Base-by-base conservation (phyloP, 2,888 invertebrate species). In the Hydropsyche betteni region DNA sequence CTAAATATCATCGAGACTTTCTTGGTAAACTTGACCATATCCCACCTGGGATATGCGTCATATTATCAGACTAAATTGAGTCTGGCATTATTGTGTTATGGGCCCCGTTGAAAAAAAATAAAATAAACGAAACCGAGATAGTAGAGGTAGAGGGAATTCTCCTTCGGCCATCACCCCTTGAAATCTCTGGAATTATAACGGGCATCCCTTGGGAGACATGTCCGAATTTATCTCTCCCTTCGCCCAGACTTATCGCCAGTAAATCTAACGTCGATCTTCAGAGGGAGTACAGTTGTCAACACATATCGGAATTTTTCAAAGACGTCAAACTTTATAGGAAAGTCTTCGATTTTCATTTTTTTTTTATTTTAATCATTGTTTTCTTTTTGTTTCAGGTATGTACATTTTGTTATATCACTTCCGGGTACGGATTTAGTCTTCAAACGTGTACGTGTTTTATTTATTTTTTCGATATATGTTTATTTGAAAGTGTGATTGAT, bases 141-240 rank as follows among this genome's bases (percentile, higher is more conserved):
- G 44, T 6, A 64, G 64, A 64, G 36, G 64, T 64, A 36, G 34
- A 64, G 64, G 36, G 64, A 64, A n/a, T 24, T 14, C 16, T 33
- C 64, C 64, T 64, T 10, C 36, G 33, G 12, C 36, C 34, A 24
- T 33, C 36, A 44, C 36, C 64, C 36, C 64, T n/a, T 64, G 33
- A 36, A 64, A 64, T 64, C 34, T 64, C 34, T 36, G 34, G 64
- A 64, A 64, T 64, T 64, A 14, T 70, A 70, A 70, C 72, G 74
- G 34, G 33, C 44, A 16, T 76, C 76, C 78, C 78, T 14, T 4
- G 78, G 78, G 78, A 75, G 38, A 73, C 74, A 71, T 78, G 78
- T 78, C 78, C 78, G 53, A 76, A 70, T 76, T 74, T 76, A 76
- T 74, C 76, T 76, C 50, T 75, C 74, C 75, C 68, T 58, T 73